Conservation (phyloP, 2,888 invertebrate genomes). For the Sussaba pulchella region DNA sequence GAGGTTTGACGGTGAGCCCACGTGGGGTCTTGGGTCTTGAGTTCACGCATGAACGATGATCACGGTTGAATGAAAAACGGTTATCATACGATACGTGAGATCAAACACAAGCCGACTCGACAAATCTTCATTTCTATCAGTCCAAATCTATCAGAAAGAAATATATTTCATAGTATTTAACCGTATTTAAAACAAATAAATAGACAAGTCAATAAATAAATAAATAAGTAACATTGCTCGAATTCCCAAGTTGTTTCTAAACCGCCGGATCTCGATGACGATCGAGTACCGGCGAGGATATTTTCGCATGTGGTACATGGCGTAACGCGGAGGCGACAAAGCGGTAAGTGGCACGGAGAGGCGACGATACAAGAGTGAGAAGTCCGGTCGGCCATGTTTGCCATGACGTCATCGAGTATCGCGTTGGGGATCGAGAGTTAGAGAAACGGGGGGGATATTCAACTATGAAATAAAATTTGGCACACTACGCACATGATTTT, state of each 20-base stretch:
- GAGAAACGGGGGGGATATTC: too few relatives aligned
- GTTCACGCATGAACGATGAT: too few relatives aligned
- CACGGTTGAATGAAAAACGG: too few relatives aligned
- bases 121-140: too few relatives aligned
- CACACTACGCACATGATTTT: constrained; percentile 19
- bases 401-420: constrained; percentile 44
- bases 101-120: background rate
- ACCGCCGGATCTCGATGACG: background rate
- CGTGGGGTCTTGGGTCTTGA: too few relatives aligned
- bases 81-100: background rate
- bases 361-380: constrained; percentile 44
- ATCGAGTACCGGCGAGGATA: constrained; percentile 12
- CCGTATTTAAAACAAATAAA: too few relatives aligned
- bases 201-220: background rate
- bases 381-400: constrained; percentile 55
- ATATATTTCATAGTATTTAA: too few relatives aligned
- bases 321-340: constrained; percentile 25
- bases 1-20: too few relatives aligned
- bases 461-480: constrained; percentile 34
- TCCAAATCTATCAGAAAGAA: too few relatives aligned
- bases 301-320: constrained; percentile 45
- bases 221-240: background rate
- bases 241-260: background rate
- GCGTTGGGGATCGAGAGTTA: constrained; percentile 13
- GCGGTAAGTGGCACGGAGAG: constrained; percentile 20